These are phyloP conservation scores for Pachycephus smyrnensis DNA, from an alignment of 2,888 invertebrate genomes.

Conservation along the genomic window DNA sequence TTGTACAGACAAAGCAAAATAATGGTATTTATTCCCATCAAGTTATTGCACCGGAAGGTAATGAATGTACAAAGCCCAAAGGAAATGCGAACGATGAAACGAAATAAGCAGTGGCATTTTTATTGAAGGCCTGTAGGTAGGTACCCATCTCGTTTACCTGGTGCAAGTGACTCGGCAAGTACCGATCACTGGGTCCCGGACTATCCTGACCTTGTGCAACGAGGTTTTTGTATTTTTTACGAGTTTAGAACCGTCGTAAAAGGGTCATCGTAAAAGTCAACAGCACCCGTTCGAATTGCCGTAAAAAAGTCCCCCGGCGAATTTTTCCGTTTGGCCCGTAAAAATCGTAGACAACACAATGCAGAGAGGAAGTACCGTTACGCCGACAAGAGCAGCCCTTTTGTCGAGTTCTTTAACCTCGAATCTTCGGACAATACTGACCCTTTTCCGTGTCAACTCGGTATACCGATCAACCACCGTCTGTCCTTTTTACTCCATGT, in stretches of 20 bases:
- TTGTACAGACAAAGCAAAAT: neutral
- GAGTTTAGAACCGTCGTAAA: constrained; percentile 52
- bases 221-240: constrained; percentile 41
- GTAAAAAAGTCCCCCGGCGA: constrained; percentile 46
- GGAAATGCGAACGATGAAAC: neutral
- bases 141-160: neutral
- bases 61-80: neutral
- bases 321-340: constrained; percentile 23
- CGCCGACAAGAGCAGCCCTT: constrained; percentile 37
- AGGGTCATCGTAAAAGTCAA: constrained; percentile 52
- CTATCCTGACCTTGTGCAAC: constrained; percentile 53
- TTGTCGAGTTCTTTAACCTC: constrained; percentile 43
- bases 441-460: constrained; percentile 25
- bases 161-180: constrained; percentile 4
- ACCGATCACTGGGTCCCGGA: constrained; percentile 2
- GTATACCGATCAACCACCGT: constrained; percentile 17
- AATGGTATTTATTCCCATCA: neutral
- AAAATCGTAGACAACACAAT: constrained; percentile 35
- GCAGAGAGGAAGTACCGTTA: constrained; percentile 47
- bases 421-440: constrained; percentile 32
- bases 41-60: neutral
- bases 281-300: constrained; percentile 53
- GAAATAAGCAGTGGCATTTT: neutral
- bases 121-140: neutral
- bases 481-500: constrained; percentile 18